These are phyloP conservation scores for Pituophis catenifer DNA, from an alignment of 2,113 vertebrate species.

Conservation along the genomic window DNA sequence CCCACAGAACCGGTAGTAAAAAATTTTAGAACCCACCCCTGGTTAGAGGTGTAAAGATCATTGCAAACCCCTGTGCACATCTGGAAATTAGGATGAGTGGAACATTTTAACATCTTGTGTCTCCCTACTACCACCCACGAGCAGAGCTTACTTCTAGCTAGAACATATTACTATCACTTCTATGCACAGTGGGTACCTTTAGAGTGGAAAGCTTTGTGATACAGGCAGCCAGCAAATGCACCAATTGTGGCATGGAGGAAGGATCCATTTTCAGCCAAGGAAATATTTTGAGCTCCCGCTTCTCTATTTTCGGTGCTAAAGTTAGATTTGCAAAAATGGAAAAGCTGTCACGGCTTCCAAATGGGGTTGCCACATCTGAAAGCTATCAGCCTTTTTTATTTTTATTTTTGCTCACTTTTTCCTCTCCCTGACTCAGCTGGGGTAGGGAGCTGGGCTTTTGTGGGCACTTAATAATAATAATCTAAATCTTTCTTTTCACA, in stretches of 20 bases:
- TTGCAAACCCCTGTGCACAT: not conserved
- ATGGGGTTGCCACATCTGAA: conserved; percentile 58
- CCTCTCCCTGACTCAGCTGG: conserved; percentile 40
- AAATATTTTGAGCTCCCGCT: conserved; percentile 25
- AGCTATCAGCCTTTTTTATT: conserved; percentile 32
- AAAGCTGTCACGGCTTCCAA: conserved; percentile 38
- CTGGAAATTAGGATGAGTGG: not conserved
- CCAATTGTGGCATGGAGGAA: conserved; percentile 10
- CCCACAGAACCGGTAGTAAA: no score
- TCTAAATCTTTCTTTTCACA: conserved; percentile 40
- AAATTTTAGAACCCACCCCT: no score
- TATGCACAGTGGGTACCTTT: not conserved
- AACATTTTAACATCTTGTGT: not conserved
- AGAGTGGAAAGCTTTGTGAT: not conserved
- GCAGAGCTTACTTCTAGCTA: not conserved
- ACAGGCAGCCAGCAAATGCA: not conserved
- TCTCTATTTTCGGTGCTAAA: conserved; percentile 43
- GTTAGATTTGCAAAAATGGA: conserved; percentile 41
- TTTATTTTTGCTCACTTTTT: conserved; percentile 51
- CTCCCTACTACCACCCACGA: not conserved
- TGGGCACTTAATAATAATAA: conserved; percentile 40
- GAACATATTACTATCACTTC: not conserved
- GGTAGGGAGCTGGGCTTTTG: conserved; percentile 51
- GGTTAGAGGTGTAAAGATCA: not conserved
- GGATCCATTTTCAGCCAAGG: not conserved